Percentiles rank a stretch among this genome's conserved stretches.
Evolutionary conservation across 2,797 vertebrate species (phyloP).

Genomic region (Erpetoichthys calabaricus): DNA sequence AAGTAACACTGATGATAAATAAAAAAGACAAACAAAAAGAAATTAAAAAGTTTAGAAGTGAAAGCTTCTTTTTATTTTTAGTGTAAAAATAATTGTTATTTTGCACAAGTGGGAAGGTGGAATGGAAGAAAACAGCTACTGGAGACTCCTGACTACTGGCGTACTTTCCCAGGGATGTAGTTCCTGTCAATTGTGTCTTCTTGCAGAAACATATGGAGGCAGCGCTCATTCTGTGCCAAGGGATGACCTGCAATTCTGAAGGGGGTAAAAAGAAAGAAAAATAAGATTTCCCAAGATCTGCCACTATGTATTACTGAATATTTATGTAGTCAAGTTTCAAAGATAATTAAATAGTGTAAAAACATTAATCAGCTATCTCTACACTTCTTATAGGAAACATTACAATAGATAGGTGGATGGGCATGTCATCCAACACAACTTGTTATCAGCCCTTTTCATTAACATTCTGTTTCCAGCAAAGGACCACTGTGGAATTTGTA

Average conservation of each 20-base stretch:
- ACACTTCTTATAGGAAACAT: too few species aligned
- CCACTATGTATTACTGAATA: background rate
- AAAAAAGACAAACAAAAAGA: constrained; percentile 4
- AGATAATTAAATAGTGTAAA: background rate
- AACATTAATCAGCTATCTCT: too few species aligned
- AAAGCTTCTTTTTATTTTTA: constrained; percentile 26
- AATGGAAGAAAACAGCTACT: constrained; percentile 31
- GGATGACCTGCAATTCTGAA: constrained; percentile 94
- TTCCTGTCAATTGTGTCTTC: constrained; percentile 90
- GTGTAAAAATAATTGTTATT: constrained; percentile 71
- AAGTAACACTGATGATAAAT: constrained; percentile 10
- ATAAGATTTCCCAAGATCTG: too few species aligned
- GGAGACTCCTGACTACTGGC: constrained; percentile 64
- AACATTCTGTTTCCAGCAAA: too few species aligned
- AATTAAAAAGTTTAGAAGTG: constrained; percentile 7
- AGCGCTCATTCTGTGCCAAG: constrained; percentile 96
- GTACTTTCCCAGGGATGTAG: constrained; percentile 91
- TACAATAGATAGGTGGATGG: too few species aligned
- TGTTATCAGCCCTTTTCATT: too few species aligned
- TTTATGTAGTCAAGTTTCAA: background rate
- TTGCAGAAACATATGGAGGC: constrained; percentile 98
- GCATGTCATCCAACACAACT: too few species aligned
- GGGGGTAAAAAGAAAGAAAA: constrained; percentile 18
- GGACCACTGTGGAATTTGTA: too few species aligned
- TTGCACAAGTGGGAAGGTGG: constrained; percentile 45